A percentile compares a stretch with the other conserved stretches of the same genome.
These are phyloP conservation scores for Arctia plantaginis DNA, from an alignment of 2,888 invertebrate genomes.

Conservation along the genomic window DNA sequence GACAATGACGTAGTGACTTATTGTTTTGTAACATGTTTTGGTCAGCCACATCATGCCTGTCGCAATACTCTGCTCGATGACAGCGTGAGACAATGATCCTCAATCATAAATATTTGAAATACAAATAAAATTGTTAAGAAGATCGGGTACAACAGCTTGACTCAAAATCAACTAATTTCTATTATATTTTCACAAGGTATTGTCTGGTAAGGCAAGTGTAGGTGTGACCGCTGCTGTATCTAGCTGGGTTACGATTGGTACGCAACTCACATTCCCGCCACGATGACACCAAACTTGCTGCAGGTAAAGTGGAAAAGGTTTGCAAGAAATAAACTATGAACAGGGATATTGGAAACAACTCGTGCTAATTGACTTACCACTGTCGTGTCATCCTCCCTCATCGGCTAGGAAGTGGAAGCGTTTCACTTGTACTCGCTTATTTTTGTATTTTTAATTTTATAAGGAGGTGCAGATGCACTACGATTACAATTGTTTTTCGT, in stretches of 20 bases:
- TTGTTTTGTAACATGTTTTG: conserved; percentile 70
- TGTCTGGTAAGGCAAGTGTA: conserved; percentile 86
- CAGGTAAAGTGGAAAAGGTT: conserved; percentile 85
- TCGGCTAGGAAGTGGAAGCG: conserved; percentile 85
- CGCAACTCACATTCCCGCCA: conserved; percentile 74
- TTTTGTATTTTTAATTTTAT: conserved; percentile 30
- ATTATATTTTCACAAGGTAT: conserved; percentile 87
- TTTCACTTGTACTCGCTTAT: conserved; percentile 58
- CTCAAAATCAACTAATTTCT: conserved; percentile 85
- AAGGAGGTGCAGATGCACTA: conserved; percentile 51
- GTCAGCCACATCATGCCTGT: conserved; percentile 74
- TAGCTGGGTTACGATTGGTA: conserved; percentile 82
- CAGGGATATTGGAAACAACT: conserved; percentile 75
- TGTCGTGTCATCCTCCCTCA: conserved; percentile 79
- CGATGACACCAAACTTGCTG: conserved; percentile 72
- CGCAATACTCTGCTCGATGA: conserved; percentile 70
- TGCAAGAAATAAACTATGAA: conserved; percentile 72
- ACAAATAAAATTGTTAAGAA: conserved; percentile 66
- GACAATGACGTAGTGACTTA: conserved; percentile 74
- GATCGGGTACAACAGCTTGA: conserved; percentile 78
- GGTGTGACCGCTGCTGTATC: conserved; percentile 83
- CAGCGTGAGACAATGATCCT: conserved; percentile 79
- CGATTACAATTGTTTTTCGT: conserved; percentile 67
- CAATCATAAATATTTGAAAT: conserved; percentile 71
- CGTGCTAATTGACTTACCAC: conserved; percentile 76